These are phyloP conservation scores for Myripristis murdjan DNA, from an alignment of 2,797 vertebrate genomes.

Conservation along the genomic window DNA sequence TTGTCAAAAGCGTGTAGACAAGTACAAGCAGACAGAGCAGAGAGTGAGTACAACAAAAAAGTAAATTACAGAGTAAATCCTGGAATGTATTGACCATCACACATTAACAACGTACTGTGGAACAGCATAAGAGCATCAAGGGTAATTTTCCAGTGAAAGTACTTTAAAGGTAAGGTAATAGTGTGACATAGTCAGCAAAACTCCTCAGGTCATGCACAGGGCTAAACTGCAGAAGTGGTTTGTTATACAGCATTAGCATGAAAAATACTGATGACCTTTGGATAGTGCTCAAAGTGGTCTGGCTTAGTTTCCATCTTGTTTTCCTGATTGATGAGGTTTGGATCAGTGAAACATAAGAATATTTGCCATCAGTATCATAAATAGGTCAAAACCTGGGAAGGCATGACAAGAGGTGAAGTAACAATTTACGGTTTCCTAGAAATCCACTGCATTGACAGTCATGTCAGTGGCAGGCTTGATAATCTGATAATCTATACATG, in stretches of 20 bases:
- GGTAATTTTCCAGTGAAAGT: slow-evolving; percentile 28
- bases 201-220: slow-evolving; percentile 33
- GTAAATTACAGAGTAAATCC: slow-evolving; percentile 2
- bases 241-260: slow-evolving; percentile 41
- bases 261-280: slow-evolving; percentile 61
- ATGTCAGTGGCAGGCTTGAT: slow-evolving; percentile 19
- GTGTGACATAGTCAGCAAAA: slow-evolving; percentile 15
- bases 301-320: slow-evolving; percentile 41
- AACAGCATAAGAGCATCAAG: not conserved
- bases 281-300: slow-evolving; percentile 39
- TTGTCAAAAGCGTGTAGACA: too few relatives aligned
- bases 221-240: slow-evolving; percentile 22
- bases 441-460: slow-evolving; percentile 32
- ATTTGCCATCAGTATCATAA: slow-evolving; percentile 39
- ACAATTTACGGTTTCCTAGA: slow-evolving; percentile 51
- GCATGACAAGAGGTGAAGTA: slow-evolving; percentile 50
- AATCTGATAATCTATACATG: slow-evolving; percentile 34
- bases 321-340: slow-evolving; percentile 57
- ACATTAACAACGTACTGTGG: too few relatives aligned
- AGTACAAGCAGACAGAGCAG: too few relatives aligned
- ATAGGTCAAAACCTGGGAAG: slow-evolving; percentile 42
- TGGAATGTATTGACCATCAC: slow-evolving; percentile 17
- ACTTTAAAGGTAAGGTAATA: slow-evolving; percentile 8
- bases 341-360: slow-evolving; percentile 52
- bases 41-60: too few relatives aligned